These are phyloP conservation scores for Drosophila mettleri DNA, from an alignment of 2,888 invertebrate genomes.

Conservation along the genomic window DNA sequence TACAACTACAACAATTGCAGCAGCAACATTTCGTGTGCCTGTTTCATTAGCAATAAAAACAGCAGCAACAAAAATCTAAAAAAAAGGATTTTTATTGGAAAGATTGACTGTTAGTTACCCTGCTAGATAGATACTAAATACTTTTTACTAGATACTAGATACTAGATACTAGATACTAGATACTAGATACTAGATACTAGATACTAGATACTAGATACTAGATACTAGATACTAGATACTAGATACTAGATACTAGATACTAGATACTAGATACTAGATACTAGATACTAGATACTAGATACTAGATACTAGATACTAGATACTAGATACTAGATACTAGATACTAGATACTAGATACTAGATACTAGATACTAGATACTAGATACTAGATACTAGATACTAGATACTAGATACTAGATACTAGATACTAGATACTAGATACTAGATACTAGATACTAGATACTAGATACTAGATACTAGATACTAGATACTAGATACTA, in stretches of 20 bases:
- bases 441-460: not conserved
- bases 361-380: constrained; percentile 1
- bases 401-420: not conserved
- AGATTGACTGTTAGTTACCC: not conserved
- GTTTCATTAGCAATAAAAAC: constrained; percentile 30
- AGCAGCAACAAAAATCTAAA: not conserved
- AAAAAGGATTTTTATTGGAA: not conserved
- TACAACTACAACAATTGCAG: constrained; percentile 29
- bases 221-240: not conserved
- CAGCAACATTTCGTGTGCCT: constrained; percentile 33
- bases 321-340: not conserved
- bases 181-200: not conserved
- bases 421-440: not conserved
- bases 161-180: not conserved
- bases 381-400: constrained; percentile 2
- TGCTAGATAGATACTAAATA: no score
- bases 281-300: constrained; percentile 1
- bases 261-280: constrained; percentile 1
- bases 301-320: not conserved
- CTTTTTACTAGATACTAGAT: not conserved
- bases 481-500: not conserved
- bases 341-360: constrained; percentile 1
- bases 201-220: not conserved
- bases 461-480: constrained; percentile 1
- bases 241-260: constrained; percentile 2